A percentile compares a stretch with the other conserved stretches of the same genome.
phyloP scores from a whole-genome alignment of 2,113 vertebrate species.

The Tachycineta bicolor region DNA sequence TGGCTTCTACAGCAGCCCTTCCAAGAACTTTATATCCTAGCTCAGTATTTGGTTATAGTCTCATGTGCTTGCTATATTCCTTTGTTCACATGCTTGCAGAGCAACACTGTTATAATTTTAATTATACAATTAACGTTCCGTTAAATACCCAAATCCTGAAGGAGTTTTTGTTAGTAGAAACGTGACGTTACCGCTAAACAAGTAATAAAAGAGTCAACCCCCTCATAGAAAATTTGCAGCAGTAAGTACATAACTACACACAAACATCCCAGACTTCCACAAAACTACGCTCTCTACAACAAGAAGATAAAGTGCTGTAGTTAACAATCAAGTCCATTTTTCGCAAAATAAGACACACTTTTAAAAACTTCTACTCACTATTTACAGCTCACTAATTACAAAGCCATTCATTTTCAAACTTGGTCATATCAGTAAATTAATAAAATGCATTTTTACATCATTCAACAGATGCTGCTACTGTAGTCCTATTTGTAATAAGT shows the following conservation, averaged over 20 bases:
- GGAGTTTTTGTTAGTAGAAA: conserved; percentile 89
- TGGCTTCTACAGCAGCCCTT: conserved; percentile 87
- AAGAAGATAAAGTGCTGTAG: conserved; percentile 60
- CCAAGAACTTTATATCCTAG: conserved; percentile 88
- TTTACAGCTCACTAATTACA: conserved; percentile 61
- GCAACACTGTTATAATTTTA: conserved; percentile 79
- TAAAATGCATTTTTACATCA: conserved; percentile 20
- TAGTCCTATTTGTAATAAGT: conserved; percentile 46
- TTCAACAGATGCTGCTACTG: conserved; percentile 41
- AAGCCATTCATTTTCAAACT: conserved; percentile 34
- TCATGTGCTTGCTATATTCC: conserved; percentile 80
- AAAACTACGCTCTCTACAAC: conserved; percentile 71
- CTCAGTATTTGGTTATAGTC: conserved; percentile 78
- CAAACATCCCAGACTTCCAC: conserved; percentile 73
- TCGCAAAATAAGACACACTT: conserved; percentile 44
- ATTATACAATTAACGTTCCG: conserved; percentile 78
- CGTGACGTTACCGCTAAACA: conserved; percentile 99
- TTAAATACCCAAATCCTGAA: conserved; percentile 81
- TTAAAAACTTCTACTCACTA: conserved; percentile 45
- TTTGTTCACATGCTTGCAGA: conserved; percentile 82
- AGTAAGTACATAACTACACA: conserved; percentile 75
- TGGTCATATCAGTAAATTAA: conserved; percentile 38
- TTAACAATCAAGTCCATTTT: conserved; percentile 55
- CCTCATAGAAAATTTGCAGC: conserved; percentile 81
- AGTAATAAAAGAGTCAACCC: conserved; percentile 99